A percentile compares a stretch with the other conserved stretches of the same genome.
phyloP scores from a whole-genome alignment of 2,113 vertebrate species.

The Clarias magur region DNA sequence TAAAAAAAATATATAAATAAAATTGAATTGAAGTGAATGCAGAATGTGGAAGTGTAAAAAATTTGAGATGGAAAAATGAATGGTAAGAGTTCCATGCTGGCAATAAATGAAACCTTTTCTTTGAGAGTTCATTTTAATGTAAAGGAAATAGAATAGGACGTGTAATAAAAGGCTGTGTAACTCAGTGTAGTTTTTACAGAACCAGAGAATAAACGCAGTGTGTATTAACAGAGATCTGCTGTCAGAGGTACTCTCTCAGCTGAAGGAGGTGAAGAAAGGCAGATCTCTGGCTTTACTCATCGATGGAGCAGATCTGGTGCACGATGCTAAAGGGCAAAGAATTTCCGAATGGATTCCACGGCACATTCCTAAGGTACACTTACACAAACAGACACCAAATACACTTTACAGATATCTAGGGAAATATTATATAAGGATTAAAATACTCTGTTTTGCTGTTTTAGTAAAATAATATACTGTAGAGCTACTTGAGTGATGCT shows the following conservation, averaged over 20 bases:
- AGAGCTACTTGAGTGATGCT: background rate
- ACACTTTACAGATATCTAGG: background rate
- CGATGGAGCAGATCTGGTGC: slow-evolving; percentile 78
- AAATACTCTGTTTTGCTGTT: background rate
- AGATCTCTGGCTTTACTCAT: slow-evolving; percentile 74
- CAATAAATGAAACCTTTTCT: background rate
- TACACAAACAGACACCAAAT: background rate
- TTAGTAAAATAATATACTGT: background rate
- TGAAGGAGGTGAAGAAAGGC: slow-evolving; percentile 53
- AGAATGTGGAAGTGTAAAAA: background rate
- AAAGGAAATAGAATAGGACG: background rate
- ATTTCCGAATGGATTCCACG: slow-evolving; percentile 85
- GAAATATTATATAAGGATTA: background rate
- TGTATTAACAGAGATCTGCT: slow-evolving; percentile 73
- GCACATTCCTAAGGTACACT: slow-evolving; percentile 72
- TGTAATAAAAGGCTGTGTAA: background rate
- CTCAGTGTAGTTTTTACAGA: background rate
- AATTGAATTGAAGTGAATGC: too few relatives aligned
- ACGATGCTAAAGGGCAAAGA: slow-evolving; percentile 66
- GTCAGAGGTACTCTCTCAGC: slow-evolving; percentile 70
- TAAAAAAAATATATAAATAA: too few relatives aligned
- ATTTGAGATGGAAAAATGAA: background rate
- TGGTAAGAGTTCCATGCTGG: background rate
- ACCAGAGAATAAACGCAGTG: background rate
- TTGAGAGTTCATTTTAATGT: background rate